Percentiles rank a stretch among this genome's conserved stretches.
phyloP scores from a whole-genome alignment of 2,888 invertebrate species.

The Crossocerus cetratus region DNA sequence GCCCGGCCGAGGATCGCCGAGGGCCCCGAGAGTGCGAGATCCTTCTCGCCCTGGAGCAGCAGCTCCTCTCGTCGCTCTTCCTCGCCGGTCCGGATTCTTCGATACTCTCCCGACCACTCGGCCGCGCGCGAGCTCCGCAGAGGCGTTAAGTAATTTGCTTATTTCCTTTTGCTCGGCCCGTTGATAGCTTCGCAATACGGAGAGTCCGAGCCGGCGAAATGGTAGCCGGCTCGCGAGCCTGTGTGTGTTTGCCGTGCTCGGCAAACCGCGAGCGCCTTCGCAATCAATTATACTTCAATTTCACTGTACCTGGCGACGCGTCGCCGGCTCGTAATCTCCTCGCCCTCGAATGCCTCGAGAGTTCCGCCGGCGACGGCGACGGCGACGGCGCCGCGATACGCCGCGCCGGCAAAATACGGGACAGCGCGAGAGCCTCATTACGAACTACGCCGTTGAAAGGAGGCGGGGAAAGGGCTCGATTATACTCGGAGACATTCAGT shows the following conservation, averaged over 20 bases:
- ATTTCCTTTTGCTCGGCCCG: conserved; percentile 50
- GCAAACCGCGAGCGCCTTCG: not conserved
- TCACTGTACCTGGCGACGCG: not conserved
- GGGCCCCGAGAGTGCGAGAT: not conserved
- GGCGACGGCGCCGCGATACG: no score
- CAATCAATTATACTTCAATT: not conserved
- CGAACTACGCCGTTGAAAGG: no score
- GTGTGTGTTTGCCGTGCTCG: not conserved
- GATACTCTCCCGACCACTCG: conserved; percentile 41
- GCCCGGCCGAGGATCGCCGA: no score
- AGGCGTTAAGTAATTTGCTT: conserved; percentile 63
- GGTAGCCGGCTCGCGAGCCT: no score
- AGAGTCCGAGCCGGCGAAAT: conserved; percentile 12
- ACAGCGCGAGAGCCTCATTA: no score
- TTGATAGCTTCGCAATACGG: conserved; percentile 44
- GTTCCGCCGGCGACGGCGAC: no score
- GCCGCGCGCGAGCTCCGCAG: conserved; percentile 28
- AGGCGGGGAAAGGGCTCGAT: no score
- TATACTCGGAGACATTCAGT: no score
- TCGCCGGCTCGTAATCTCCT: no score
- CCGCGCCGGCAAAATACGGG: no score
- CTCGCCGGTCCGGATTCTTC: conserved; percentile 47
- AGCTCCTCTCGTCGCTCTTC: not conserved
- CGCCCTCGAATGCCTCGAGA: no score
- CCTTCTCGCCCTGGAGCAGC: conserved; percentile 1